A percentile compares a stretch with the other conserved stretches of the same genome.
These are phyloP conservation scores for Cephus sareptanus DNA, from an alignment of 2,888 invertebrate genomes.

Conservation along the genomic window DNA sequence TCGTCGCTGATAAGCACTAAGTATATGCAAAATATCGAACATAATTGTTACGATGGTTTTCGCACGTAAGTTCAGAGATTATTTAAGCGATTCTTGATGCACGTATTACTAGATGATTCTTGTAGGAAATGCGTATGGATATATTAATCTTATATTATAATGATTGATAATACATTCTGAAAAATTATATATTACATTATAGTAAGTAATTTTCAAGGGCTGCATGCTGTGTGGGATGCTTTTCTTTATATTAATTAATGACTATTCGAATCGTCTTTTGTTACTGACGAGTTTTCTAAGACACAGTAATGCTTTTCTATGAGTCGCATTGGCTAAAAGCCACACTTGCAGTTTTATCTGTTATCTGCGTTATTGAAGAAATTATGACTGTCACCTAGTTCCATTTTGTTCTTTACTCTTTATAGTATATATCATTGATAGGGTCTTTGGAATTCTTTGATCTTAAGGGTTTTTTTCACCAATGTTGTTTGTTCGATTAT, in stretches of 20 bases:
- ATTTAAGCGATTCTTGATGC: background rate
- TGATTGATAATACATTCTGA: background rate
- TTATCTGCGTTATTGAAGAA: background rate
- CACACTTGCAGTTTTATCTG: background rate
- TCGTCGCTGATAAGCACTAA: background rate
- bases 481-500: background rate
- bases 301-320: background rate
- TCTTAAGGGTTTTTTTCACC: background rate
- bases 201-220: background rate
- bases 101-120: background rate
- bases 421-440: background rate
- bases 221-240: background rate
- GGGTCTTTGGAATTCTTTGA: background rate
- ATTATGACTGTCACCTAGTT: background rate
- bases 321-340: background rate
- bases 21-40: conserved; percentile 14
- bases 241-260: background rate
- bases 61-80: conserved; percentile 12
- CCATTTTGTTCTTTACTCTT: background rate
- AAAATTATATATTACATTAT: background rate
- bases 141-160: background rate
- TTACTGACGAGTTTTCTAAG: background rate
- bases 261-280: background rate
- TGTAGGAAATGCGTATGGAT: background rate
- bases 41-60: conserved; percentile 32